Evolutionary conservation across 2,113 vertebrate genomes (phyloP).

Genomic region (Ceratotherium simum): DNA sequence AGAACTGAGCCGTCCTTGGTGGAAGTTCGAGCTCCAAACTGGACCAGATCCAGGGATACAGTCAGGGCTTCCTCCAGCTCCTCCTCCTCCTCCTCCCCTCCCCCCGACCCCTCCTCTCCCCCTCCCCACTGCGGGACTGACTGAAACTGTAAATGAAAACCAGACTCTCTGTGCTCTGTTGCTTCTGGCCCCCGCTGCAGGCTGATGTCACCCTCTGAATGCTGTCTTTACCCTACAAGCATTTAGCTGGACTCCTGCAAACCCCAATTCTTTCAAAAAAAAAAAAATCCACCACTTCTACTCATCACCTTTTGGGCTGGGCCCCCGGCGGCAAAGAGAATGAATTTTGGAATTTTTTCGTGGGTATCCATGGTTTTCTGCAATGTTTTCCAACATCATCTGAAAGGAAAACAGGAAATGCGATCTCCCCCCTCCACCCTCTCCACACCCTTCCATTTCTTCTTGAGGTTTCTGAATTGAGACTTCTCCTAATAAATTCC

Average conservation of each 20-base stretch:
- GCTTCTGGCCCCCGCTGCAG: constrained; percentile 75
- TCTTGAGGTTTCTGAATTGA: constrained; percentile 74
- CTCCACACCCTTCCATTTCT: constrained; percentile 62
- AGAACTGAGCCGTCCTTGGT: constrained; percentile 63
- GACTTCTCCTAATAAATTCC: constrained; percentile 57
- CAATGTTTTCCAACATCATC: background rate
- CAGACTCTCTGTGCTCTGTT: constrained; percentile 80
- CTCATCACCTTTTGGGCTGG: constrained; percentile 68
- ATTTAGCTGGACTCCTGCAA: constrained; percentile 12
- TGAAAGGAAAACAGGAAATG: constrained; percentile 72
- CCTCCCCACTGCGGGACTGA: constrained; percentile 57
- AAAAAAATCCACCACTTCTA: background rate
- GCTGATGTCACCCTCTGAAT: constrained; percentile 86
- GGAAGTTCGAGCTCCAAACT: constrained; percentile 68
- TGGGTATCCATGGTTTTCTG: constrained; percentile 62
- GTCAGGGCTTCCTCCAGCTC: constrained; percentile 72
- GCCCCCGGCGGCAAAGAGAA: background rate
- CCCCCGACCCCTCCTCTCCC: constrained; percentile 42
- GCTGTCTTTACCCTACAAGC: constrained; percentile 33
- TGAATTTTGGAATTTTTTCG: background rate
- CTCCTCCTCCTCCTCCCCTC: constrained; percentile 31
- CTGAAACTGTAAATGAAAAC: constrained; percentile 86
- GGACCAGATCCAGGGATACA: constrained; percentile 76
- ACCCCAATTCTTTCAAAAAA: background rate
- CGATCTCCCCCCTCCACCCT: constrained; percentile 31